phyloP scores from a whole-genome alignment of 2,888 invertebrate species.

The Cheilosia impressa region DNA sequence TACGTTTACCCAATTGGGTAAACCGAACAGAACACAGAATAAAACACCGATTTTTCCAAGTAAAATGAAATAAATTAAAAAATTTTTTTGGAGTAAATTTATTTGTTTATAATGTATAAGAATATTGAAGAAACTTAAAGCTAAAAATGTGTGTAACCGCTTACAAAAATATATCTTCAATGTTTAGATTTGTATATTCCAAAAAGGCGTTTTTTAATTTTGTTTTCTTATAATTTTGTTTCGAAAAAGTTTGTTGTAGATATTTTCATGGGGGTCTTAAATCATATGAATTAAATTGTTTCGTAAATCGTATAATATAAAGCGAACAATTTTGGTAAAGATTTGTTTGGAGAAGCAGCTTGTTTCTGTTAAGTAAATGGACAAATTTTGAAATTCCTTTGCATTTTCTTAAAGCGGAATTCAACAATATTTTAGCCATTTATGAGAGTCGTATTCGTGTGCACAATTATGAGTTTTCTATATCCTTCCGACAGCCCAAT shows the following conservation, averaged over 20 bases:
- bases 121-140: slow-evolving; percentile 9
- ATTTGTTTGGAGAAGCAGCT: no score
- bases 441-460: no score
- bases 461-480: no score
- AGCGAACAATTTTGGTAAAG: no score
- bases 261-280: neutral
- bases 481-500: no score
- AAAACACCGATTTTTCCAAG: neutral
- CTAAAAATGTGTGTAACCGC: slow-evolving; percentile 2
- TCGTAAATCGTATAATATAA: no score
- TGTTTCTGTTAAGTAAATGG: no score
- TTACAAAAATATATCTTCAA: slow-evolving; percentile 3
- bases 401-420: no score
- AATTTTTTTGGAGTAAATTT: neutral
- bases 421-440: no score
- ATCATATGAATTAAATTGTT: neutral
- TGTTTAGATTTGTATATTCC: neutral
- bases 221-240: neutral
- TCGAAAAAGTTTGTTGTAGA: neutral
- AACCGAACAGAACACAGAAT: no score
- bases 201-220: neutral
- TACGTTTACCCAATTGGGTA: no score
- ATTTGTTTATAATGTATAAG: slow-evolving; percentile 5
- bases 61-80: neutral
- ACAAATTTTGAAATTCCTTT: no score